Conservation (phyloP, 2,797 vertebrate genomes). For the Poecile montanus region DNA sequence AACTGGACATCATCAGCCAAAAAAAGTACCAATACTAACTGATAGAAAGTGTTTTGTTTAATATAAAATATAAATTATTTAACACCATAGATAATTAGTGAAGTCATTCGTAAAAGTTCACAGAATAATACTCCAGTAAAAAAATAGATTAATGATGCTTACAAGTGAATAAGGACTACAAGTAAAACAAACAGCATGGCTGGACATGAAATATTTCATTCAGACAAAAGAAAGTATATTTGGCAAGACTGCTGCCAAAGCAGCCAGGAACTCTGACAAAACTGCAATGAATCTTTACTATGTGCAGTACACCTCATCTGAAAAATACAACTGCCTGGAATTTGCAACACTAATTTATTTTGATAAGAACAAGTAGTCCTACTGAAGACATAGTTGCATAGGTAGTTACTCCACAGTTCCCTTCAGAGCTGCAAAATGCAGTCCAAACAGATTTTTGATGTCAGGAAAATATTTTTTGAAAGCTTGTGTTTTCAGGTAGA, state of each 20-base stretch:
- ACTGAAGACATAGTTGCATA: conserved; percentile 1
- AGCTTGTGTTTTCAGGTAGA: background rate
- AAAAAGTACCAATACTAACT: conserved; percentile 47
- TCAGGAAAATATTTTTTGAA: background rate
- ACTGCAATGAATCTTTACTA: conserved; percentile 5
- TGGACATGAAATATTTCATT: conserved; percentile 50
- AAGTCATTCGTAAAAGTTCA: conserved; percentile 38
- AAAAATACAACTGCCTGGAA: conserved; percentile 28
- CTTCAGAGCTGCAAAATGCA: background rate
- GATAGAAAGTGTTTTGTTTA: conserved; percentile 47
- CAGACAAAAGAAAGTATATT: conserved; percentile 29
- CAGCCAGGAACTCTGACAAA: conserved; percentile 42
- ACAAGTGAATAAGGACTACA: conserved; percentile 42
- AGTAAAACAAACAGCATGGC: conserved; percentile 19
- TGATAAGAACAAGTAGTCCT: background rate
- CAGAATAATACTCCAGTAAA: conserved; percentile 56
- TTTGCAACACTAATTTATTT: background rate
- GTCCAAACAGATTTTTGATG: background rate
- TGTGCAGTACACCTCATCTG: background rate
- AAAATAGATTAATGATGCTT: conserved; percentile 45
- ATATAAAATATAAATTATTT: conserved; percentile 54
- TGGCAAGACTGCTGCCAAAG: conserved; percentile 32
- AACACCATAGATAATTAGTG: background rate
- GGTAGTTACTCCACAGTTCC: background rate
- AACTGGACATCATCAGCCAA: conserved; percentile 38